A percentile compares a stretch with the other conserved stretches of the same genome.
Evolutionary conservation across 2,113 vertebrate species (phyloP).

Genomic region (Tricholaema leucomelas): DNA sequence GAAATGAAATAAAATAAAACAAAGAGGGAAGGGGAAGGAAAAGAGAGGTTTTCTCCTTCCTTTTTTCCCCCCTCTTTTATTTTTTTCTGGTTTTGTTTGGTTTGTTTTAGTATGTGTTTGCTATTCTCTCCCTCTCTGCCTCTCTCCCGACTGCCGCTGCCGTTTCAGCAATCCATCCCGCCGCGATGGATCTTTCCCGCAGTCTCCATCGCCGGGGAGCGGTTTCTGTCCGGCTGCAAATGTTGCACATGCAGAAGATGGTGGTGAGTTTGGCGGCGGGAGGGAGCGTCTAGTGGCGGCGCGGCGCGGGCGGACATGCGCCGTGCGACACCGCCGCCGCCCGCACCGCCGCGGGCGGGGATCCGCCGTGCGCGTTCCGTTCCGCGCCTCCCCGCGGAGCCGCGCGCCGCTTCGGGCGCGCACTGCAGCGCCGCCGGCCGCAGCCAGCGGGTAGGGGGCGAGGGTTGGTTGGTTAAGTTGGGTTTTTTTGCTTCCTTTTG

Average conservation of each 20-base stretch:
- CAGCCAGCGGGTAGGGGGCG: not conserved
- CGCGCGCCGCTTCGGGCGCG: not conserved
- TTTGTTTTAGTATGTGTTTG: not conserved
- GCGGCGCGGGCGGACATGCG: constrained; percentile 81
- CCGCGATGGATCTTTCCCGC: constrained; percentile 82
- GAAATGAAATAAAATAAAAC: not conserved
- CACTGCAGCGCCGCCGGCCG: not conserved
- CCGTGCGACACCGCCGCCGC: not conserved
- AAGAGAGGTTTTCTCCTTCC: not conserved
- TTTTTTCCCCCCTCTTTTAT: not conserved
- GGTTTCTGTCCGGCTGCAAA: constrained; percentile 81
- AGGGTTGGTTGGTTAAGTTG: too few species aligned
- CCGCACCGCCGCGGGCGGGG: not conserved
- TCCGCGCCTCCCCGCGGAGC: not conserved
- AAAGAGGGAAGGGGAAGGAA: not conserved
- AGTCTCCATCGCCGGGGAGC: constrained; percentile 88
- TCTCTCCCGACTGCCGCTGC: not conserved
- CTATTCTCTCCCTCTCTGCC: not conserved
- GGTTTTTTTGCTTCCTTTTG: too few species aligned
- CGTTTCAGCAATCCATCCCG: constrained; percentile 80
- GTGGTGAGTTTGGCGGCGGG: constrained; percentile 81
- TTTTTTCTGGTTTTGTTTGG: not conserved
- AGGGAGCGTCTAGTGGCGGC: constrained; percentile 80
- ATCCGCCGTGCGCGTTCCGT: too few species aligned
- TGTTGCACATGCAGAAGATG: constrained; percentile 87